These are phyloP conservation scores for Noctua fimbriata DNA, from an alignment of 2,888 invertebrate species.

Conservation along the genomic window DNA sequence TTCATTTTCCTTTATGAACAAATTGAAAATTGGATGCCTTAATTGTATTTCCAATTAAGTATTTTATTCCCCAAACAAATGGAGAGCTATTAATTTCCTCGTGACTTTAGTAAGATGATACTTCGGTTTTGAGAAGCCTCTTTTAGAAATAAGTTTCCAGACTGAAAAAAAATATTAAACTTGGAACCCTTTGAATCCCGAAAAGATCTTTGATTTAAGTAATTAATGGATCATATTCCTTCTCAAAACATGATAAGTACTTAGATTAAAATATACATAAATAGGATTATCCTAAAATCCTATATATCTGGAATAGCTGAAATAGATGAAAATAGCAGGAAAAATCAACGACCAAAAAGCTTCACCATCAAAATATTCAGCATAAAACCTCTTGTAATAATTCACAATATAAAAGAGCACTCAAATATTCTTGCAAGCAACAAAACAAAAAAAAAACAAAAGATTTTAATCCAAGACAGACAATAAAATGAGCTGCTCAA, in stretches of 20 bases:
- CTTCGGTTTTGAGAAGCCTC: constrained; percentile 9
- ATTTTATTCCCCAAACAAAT: not conserved
- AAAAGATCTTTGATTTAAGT: constrained; percentile 7
- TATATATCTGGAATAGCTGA: not conserved
- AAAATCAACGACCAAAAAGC: not conserved
- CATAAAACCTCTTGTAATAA: constrained; percentile 15
- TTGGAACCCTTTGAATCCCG: constrained; percentile 28
- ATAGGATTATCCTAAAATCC: not conserved
- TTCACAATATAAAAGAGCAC: constrained; percentile 34
- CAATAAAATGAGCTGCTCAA: constrained; percentile 61
- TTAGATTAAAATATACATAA: not conserved
- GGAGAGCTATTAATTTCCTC: constrained; percentile 29
- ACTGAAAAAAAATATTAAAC: not conserved
- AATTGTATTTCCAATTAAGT: constrained; percentile 24
- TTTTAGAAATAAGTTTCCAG: constrained; percentile 4
- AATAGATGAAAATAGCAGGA: not conserved
- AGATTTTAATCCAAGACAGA: constrained; percentile 63
- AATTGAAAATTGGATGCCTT: constrained; percentile 13
- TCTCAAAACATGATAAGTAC: not conserved
- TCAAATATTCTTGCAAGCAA: constrained; percentile 31
- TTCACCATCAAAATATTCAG: constrained; percentile 1
- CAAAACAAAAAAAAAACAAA: constrained; percentile 45
- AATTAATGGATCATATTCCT: constrained; percentile 11
- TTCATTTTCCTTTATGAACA: constrained; percentile 14
- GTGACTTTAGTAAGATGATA: constrained; percentile 28